Base-by-base conservation (phyloP, 2,797 vertebrate genomes). In the Bradypodion ventrale region DNA sequence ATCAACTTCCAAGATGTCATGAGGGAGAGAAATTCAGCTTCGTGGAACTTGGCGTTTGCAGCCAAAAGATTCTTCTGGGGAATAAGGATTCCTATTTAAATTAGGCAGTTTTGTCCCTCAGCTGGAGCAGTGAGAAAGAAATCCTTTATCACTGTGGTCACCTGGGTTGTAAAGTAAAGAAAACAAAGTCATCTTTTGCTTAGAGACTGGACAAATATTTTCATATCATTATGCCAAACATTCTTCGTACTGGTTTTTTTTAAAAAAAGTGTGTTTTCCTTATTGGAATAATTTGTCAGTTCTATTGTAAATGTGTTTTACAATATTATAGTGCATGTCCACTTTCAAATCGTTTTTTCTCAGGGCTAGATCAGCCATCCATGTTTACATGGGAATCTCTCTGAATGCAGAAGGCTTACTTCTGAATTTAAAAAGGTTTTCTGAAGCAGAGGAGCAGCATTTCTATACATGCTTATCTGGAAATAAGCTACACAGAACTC, bases 1-100 rank as follows among this genome's bases (percentile, higher is more conserved):
- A 79, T 91, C 85, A 88, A 83, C 89, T 87, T 93, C 89, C 85
- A 91, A 91, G 90, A 88, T 93, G 79, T 85, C 88, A 92, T 88
- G 87, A 88, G 78, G 88, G 87, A 91, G 81, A 83, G 89, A 91
- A 92, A 88, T 94, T 93, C 90, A 92, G 90, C 92, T 85, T 85
- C 90, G 91, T 91, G 90, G 90, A 93, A 94, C 90, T 92, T 89
- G 40, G 90, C 87, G 93, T 86, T 92, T 93, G 85, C 86, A 94
- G 92, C 92, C 90, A 92, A 90, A 91, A 92, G 90, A 94, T 90
- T 90, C 90, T 93, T 94, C 90, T 91, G 93, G 93, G 86, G 52
- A 89, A 92, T 92, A 94, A 94, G 90, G 90, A 93, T 94, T 94
- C 92, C 92, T 92, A 90, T 93, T 94, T 94, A 94, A 93, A 93